Base-by-base conservation (phyloP, 2,113 vertebrate genomes). In the Plotosus lineatus region DNA sequence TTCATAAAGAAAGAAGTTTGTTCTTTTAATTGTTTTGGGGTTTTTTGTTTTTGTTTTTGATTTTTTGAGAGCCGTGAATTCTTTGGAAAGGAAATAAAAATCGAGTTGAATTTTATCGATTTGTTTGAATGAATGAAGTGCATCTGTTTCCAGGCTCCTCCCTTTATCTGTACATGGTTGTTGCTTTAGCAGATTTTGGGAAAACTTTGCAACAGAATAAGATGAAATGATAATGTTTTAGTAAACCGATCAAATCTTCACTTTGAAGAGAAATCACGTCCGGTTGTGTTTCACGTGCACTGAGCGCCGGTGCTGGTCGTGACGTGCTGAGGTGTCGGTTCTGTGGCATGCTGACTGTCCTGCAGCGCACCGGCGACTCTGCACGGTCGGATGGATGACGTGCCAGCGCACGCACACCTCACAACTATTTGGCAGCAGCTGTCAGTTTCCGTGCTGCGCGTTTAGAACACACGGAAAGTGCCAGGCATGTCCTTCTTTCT, bases 351-450 rank as follows among this genome's bases (percentile, higher is more conserved):
- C 12, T 33, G 17, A 23, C 17, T 12, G 46, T 51, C 28, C 69
- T 14, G 8, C 69, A 51, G 46, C 51, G 51, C 69, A 48, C 68
- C 31, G 44, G 68, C 44, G 21, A 50, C 26, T 72, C 69, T 73
- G 89, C 87, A 89, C 87, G 86, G 33, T 69, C 80, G 48, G 74
- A 85, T 85, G 80, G 83, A 87, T 86, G 91, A 91, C 91, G 90
- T 90, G 90, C 89, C 86, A 85, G 87, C 83, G 90, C 92, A 90
- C 82, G 92, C 88, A 88, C 87, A 88, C 84, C 84, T 90, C 91
- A 90, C 90, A 92, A 91, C 88, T 91, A 88, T 91, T 91, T 91
- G 91, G 88, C 91, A 92, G n/a, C 90, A 90, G 85, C 86, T 93
- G 89, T 91, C 90, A 91, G 89, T 60, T 81, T 89, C 82, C 82